Base-by-base conservation (phyloP, 2,888 invertebrate species). In the Drosophila gaucha region DNA sequence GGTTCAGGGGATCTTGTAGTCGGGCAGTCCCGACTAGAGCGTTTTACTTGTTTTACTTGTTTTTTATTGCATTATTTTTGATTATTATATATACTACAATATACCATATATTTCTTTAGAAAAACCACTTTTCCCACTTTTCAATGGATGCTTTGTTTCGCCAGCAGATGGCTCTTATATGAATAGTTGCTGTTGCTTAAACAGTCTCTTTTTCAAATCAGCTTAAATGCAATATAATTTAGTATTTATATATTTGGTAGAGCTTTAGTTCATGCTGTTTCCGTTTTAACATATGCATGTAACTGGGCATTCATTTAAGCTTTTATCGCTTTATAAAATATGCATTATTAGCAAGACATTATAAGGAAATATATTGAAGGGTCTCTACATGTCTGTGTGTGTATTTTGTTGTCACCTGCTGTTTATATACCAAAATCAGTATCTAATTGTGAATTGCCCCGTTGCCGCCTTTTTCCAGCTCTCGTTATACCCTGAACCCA, bases 371-470 rank as follows among this genome's bases (percentile, higher is more conserved):
- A 59, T 65, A 1, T 20, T 10, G 18, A 5, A 8, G 18, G 8
- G 18, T 5, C 18, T 18, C 38, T 1, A 3, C 38, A 20, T 33
- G 46, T 67, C 9, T 44, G 9, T 36, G 22, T 54, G 43, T 71
- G 64, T 63, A 51, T 68, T 67, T 72, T 82, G 69, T 82, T 82
- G 84, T 88, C 88, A 83, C 83, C 88, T 83, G 88, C 86, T 86
- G 88, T 86, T 88, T 86, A 80, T 65, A 67, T 68, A 68, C 71
- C 60, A 38, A 86, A 86, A 83, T 78, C 82, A 88, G 51, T 73
- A 71, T 84, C 78, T 80, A 82, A 82, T 82, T 82, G 82, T 87
- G 88, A 87, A 57, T 82, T 86, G 87, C 71, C 87, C 67, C 80
- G 78, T 74, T 55, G 41, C 76, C 80, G 83, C 83, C 86, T 51